phyloP scores from a whole-genome alignment of 2,113 vertebrate species.

The Eclectus roratus region DNA sequence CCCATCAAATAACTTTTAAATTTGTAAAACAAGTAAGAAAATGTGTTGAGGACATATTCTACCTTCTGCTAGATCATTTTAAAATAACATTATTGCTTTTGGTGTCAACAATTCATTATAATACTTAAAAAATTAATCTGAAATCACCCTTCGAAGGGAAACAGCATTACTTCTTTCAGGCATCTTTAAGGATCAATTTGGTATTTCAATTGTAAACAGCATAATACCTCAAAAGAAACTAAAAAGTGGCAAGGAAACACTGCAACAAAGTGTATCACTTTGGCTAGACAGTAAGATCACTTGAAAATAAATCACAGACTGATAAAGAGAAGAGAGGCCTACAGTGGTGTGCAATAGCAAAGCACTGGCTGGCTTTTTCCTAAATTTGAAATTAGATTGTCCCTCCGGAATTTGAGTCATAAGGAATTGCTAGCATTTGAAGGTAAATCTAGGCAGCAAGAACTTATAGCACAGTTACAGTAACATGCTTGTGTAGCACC shows the following conservation, averaged over 20 bases:
- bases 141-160: not conserved
- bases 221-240: not conserved
- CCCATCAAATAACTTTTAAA: not conserved
- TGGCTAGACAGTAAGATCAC: not conserved
- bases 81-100: not conserved
- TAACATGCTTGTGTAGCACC: not conserved
- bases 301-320: not conserved
- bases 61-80: not conserved
- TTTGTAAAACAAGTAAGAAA: not conserved
- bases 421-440: not conserved
- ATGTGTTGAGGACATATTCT: not conserved
- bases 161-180: not conserved
- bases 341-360: accelerated
- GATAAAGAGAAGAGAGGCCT: not conserved
- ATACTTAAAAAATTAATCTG: not conserved
- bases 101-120: not conserved
- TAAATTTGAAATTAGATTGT: not conserved
- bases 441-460: not conserved
- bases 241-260: not conserved
- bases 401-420: not conserved
- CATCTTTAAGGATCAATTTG: not conserved
- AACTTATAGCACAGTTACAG: not conserved
- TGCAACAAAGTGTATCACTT: not conserved
- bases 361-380: not conserved
- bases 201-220: not conserved